Base-by-base conservation (phyloP, 2,888 invertebrate genomes). In the Hypsopygia costalis region DNA sequence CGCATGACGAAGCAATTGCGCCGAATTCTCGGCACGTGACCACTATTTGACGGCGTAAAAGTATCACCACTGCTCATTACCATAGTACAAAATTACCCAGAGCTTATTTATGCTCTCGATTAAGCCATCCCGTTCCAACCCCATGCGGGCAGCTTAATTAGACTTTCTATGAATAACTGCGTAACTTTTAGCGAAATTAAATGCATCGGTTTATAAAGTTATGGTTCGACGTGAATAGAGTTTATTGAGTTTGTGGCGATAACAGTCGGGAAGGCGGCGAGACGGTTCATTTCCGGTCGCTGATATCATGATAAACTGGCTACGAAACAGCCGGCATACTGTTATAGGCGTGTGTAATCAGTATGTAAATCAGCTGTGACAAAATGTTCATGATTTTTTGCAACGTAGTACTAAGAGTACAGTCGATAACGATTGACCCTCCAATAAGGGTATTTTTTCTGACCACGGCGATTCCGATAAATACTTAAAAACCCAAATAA, bases 1-100 rank as follows among this genome's bases (percentile, higher is more conserved):
- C 54, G 63, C 66, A 55, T 66, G 69, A 68, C 69, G 59, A 62
- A 65, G 59, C 81, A 81, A 85, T 85, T 85, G 76, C 77, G 62
- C 76, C 79, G 77, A 81, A 82, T 80, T 69, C 55, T 48, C 55
- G 72, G 43, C 87, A 87, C 87, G 87, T 86, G 87, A 85, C 87
- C 85, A 65, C 76, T 81, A 83, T 86, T 85, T 79, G 76, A 61
- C 58, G 62, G 69, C 66, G 64, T 76, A 71, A 80, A 74, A 67
- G 62, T 73, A 79, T 78, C 77, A 72, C 71, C 75, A 71, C 67
- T 54, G 58, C 68, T 73, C 65, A 74, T 74, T 75, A 64, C 62
- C 66, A n/a, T n/a, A n/a, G n/a, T n/a, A n/a, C n/a, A n/a, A n/a
- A n/a, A n/a, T n/a, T n/a, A n/a, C n/a, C n/a, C n/a, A 70, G 62